A percentile compares a stretch with the other conserved stretches of the same genome.
Evolutionary conservation across 2,888 invertebrate genomes (phyloP).

Genomic region (Pollenia griseotomentosa): DNA sequence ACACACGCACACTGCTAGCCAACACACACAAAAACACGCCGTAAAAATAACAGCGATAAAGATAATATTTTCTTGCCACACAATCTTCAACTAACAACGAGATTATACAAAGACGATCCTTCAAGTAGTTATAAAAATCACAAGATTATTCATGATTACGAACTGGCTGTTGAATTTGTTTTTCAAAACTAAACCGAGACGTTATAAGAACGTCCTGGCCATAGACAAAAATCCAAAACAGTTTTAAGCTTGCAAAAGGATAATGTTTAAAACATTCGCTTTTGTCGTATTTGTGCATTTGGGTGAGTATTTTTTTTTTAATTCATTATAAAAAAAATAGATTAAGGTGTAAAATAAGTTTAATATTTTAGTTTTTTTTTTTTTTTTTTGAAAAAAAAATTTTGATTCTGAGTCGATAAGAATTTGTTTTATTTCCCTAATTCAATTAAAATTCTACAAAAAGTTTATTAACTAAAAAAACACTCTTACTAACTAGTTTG

Average conservation of each 20-base stretch:
- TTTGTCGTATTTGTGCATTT: constrained; percentile 79
- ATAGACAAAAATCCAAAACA: constrained; percentile 49
- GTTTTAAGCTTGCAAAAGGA: constrained; percentile 63
- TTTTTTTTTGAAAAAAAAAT: neutral
- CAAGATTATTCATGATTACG: constrained; percentile 27
- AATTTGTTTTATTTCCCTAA: no score
- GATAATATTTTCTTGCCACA: neutral
- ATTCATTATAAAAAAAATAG: neutral
- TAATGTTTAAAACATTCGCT: constrained; percentile 77
- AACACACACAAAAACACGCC: neutral
- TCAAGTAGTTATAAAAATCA: neutral
- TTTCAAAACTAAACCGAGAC: constrained; percentile 17
- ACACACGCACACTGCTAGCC: constrained; percentile 22
- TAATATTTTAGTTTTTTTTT: neutral
- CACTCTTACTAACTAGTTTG: no score
- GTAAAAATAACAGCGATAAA: neutral
- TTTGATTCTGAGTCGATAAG: no score
- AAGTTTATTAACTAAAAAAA: no score
- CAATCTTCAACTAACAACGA: neutral
- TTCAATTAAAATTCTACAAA: no score
- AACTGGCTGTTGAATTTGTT: constrained; percentile 22
- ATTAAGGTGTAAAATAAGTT: neutral
- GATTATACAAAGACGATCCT: constrained; percentile 14
- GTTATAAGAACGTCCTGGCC: constrained; percentile 42
- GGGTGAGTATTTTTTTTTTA: constrained; percentile 71